These are phyloP conservation scores for Bombylius major DNA, from an alignment of 2,888 invertebrate genomes.

Conservation along the genomic window DNA sequence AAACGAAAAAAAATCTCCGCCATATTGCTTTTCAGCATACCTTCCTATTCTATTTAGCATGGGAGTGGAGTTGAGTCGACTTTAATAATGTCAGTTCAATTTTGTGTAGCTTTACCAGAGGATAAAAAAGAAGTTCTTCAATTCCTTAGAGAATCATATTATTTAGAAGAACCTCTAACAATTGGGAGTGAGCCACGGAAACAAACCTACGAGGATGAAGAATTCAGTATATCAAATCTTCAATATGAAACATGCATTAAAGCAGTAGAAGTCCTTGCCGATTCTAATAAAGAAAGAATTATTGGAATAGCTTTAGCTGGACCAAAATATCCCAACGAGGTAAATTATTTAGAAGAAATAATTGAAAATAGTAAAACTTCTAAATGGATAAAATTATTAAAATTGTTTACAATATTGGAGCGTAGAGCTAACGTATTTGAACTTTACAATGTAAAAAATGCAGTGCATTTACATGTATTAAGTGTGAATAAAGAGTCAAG, in stretches of 20 bases:
- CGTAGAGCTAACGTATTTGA: conserved; percentile 23
- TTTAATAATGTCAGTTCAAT: background rate
- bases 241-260: conserved; percentile 22
- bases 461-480: conserved; percentile 25
- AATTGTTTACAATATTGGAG: conserved; percentile 24
- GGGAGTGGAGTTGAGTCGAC: too few species aligned
- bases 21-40: too few species aligned
- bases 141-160: conserved; percentile 26
- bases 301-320: conserved; percentile 27
- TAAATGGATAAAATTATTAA: conserved; percentile 26
- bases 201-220: conserved; percentile 23
- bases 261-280: conserved; percentile 9
- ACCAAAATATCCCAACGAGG: conserved; percentile 22
- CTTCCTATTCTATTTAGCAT: too few species aligned
- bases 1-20: too few species aligned
- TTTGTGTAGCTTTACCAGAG: conserved; percentile 16
- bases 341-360: conserved; percentile 19
- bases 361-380: conserved; percentile 17
- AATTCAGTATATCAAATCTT: conserved; percentile 23
- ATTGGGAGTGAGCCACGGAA: conserved; percentile 20
- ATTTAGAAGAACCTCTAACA: conserved; percentile 29
- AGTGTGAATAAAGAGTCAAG: conserved; percentile 9
- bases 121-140: conserved; percentile 23
- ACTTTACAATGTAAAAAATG: conserved; percentile 20
- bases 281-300: conserved; percentile 13